Percentiles rank a stretch among this genome's conserved stretches.
Conservation (phyloP, 1,140 invertebrate species). For the Paraescarpia echinospica region DNA sequence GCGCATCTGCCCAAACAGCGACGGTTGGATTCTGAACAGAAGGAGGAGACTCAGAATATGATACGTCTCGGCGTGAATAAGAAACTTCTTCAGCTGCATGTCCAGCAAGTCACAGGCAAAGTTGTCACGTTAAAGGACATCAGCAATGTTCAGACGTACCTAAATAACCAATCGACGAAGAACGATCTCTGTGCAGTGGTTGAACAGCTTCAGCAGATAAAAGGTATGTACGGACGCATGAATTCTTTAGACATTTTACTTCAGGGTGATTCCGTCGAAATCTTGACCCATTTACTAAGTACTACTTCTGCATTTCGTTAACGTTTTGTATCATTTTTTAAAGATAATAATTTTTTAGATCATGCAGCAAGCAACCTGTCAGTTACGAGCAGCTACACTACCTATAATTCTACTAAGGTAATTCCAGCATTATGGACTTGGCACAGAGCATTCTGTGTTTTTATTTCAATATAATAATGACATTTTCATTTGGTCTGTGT, state of each 20-base stretch:
- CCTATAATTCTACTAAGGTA: too few relatives aligned
- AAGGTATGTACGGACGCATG: not conserved
- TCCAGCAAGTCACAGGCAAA: slow-evolving; percentile 12
- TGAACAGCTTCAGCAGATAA: slow-evolving; percentile 17
- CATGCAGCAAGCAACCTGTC: too few relatives aligned
- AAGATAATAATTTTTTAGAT: too few relatives aligned
- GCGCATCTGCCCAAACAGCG: slow-evolving; percentile 9
- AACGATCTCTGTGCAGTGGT: slow-evolving; percentile 7
- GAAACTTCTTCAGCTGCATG: not conserved
- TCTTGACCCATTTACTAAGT: not conserved
- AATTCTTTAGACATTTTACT: not conserved
- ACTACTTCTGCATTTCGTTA: too few relatives aligned
- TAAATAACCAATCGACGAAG: not conserved
- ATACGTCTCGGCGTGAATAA: slow-evolving; percentile 12
- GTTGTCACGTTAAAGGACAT: not conserved
- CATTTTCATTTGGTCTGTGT: not conserved
- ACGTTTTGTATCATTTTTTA: too few relatives aligned
- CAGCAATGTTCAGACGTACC: not conserved
- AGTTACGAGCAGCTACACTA: too few relatives aligned
- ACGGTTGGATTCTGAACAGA: not conserved
- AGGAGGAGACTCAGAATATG: slow-evolving; percentile 8
- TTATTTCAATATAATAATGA: not conserved
- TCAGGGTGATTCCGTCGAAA: not conserved
- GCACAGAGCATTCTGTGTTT: not conserved
- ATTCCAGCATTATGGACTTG: too few relatives aligned